Base-by-base conservation (phyloP, 2,888 invertebrate species). In the Caenorhabditis zanzibari region DNA sequence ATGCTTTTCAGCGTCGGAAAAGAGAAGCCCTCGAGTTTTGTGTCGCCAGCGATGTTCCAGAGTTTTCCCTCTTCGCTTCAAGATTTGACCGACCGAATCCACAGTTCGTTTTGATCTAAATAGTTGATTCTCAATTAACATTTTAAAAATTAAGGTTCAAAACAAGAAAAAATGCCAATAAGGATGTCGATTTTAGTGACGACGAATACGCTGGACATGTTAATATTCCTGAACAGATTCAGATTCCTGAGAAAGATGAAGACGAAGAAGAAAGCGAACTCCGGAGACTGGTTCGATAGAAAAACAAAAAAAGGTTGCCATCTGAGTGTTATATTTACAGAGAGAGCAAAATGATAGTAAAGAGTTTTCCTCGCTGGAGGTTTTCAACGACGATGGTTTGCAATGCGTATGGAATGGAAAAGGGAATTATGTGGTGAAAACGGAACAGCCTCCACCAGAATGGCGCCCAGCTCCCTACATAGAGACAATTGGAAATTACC, bases 341-440 rank as follows among this genome's bases (percentile, higher is more conserved):
- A 35, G 52, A 0, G 22, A 44, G 5, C 32, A 24, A 22, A 16
- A 49, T 14, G 63, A 77, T 28, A n/a, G 28, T 1, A 14, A n/a
- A n/a, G 77, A 69, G 6, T 32, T 47, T n/a, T 32, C 38, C 26
- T 77, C 77, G 3, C 14, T 69, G 14, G 61, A 49, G n/a, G 49
- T 61, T 9, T 69, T 38, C 47, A 52, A 77, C 7, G 22, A 69
- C 0, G 61, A 61, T 16, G 77, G 69, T 0, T 12, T 26, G 7
- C 54, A 54, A 54, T 24, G 24, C 14, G 54, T 22, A 26, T 54
- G 24, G 47, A 16, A 63, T 14, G 66, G 44, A 19, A 66, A 49
- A 26, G 54, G 54, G 14, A 24, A 22, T 12, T 26, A 22, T 14
- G 54, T 54, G 26, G 10, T 26, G 14, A 24, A 26, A 26, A 19